A percentile compares a stretch with the other conserved stretches of the same genome.
Evolutionary conservation across 1,140 invertebrate genomes (phyloP).

Genomic region (Gonioctena quinquepunctata): DNA sequence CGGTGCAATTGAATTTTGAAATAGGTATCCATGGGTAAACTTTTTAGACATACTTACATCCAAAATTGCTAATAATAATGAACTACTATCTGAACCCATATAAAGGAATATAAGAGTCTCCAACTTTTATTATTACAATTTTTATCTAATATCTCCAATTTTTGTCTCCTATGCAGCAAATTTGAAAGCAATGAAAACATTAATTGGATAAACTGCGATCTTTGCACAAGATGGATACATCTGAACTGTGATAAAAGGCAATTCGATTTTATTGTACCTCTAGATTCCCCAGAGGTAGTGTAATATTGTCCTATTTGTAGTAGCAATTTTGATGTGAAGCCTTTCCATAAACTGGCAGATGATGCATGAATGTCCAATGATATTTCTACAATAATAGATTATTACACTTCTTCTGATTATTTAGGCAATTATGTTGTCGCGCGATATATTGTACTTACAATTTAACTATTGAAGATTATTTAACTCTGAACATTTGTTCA

Average conservation of each 20-base stretch:
- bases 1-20: neutral
- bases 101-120: neutral
- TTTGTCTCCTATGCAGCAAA: neutral
- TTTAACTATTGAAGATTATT: neutral
- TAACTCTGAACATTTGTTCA: neutral
- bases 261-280: neutral
- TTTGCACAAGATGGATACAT: neutral
- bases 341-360: neutral
- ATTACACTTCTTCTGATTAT: no score
- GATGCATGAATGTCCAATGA: neutral
- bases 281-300: neutral
- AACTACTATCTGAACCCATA: neutral
- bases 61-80: neutral
- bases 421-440: neutral
- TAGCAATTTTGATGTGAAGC: no score
- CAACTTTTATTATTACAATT: neutral
- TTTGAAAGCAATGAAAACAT: neutral
- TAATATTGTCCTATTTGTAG: neutral
- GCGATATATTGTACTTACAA: neutral
- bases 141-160: neutral
- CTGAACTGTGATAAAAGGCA: neutral
- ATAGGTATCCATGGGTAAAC: neutral
- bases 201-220: neutral
- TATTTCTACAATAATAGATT: neutral
- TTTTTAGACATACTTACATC: neutral